Conservation (phyloP, 2,797 vertebrate species). For the Sebastes vulpes region DNA sequence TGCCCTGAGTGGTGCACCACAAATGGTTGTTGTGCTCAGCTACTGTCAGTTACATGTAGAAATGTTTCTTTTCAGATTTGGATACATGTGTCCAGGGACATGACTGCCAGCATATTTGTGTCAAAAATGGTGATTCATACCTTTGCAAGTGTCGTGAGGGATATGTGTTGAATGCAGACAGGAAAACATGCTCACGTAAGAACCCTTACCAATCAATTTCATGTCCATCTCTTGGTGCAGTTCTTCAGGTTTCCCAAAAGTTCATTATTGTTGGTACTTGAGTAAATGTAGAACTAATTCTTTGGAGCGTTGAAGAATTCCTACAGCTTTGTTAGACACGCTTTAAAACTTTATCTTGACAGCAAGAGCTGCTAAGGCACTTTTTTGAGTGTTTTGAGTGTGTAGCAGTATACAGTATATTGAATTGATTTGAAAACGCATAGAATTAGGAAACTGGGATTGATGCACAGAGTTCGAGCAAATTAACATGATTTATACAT, state of each 20-base stretch:
- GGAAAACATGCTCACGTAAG: slow-evolving; percentile 83
- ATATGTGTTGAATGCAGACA: slow-evolving; percentile 83
- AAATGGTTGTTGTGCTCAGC: background rate
- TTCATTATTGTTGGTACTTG: too few species aligned
- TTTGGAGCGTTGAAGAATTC: background rate
- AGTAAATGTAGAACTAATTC: background rate
- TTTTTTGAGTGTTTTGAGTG: background rate
- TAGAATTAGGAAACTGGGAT: background rate
- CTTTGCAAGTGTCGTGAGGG: slow-evolving; percentile 82
- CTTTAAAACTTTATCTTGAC: background rate
- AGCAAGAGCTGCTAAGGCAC: background rate
- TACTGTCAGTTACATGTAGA: background rate
- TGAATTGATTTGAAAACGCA: background rate
- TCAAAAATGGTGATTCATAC: slow-evolving; percentile 66
- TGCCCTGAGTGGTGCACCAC: background rate
- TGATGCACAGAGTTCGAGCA: background rate
- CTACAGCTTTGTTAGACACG: background rate
- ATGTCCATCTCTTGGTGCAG: background rate
- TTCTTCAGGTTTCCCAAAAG: background rate
- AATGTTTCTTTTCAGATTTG: background rate
- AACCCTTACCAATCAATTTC: background rate
- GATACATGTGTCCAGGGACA: slow-evolving; percentile 78
- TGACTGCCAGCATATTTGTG: slow-evolving; percentile 84
- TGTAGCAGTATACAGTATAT: background rate
- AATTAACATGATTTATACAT: background rate